Percentiles rank a stretch among this genome's conserved stretches.
phyloP scores from a whole-genome alignment of 2,113 vertebrate genomes.

The Coptodon rendalli region DNA sequence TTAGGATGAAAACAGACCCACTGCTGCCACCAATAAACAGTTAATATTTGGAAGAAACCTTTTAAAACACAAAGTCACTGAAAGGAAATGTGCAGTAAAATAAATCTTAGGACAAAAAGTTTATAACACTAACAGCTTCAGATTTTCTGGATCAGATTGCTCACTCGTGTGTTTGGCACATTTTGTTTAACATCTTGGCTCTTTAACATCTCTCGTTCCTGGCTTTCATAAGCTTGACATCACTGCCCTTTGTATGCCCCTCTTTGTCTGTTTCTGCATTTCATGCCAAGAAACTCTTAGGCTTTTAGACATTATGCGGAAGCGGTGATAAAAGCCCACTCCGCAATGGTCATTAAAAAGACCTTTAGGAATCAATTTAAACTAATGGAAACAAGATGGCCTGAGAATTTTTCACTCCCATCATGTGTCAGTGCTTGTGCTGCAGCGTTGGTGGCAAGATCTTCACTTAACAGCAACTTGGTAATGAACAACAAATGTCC shows the following conservation, averaged over 20 bases:
- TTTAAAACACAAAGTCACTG: neutral
- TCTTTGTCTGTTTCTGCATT: neutral
- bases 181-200: neutral
- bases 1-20: neutral
- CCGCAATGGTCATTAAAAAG: slow-evolving; percentile 47
- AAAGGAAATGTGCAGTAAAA: neutral
- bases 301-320: neutral
- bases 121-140: neutral
- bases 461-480: neutral
- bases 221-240: neutral
- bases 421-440: neutral
- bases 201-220: neutral
- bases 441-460: neutral
- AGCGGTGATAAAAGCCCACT: slow-evolving; percentile 6
- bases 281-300: neutral
- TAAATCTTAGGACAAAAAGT: neutral
- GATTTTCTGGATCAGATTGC: neutral
- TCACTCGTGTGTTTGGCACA: neutral
- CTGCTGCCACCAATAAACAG: neutral
- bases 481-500: slow-evolving; percentile 30
- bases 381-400: slow-evolving; percentile 61
- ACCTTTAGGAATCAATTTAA: slow-evolving; percentile 65
- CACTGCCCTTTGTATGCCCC: neutral
- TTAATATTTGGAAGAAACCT: neutral
- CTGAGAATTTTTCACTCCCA: neutral